Evolutionary conservation across 2,888 invertebrate genomes (phyloP), one percentile per base, ranked within the genome.

Genomic region (Anticlea derivata): DNA sequence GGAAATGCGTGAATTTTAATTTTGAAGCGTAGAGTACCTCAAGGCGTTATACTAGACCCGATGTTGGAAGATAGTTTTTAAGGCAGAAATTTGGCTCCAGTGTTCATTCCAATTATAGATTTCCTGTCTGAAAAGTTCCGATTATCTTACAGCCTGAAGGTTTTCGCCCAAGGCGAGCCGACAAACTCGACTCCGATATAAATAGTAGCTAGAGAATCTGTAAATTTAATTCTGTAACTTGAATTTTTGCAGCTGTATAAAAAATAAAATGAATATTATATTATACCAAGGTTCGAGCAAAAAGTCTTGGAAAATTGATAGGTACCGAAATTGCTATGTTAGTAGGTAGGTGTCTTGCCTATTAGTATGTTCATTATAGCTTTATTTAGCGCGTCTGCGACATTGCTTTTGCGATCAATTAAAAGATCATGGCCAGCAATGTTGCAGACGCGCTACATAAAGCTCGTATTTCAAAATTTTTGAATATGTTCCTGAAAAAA

Each of bases 331-430:
- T n/a, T 17, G 17, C 17, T 17, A 4, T 17, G 17, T 17, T 17
- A 17, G 7, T 35, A 7, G 3, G 10, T 40, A 30, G 10, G 7
- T 29, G 5, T 27, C 10, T 20, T 20, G 17, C 17, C 2, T 20
- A 33, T n/a, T 11, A 23, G 22, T 12, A 30, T 12, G n/a, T 20
- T 31, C 7, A 7, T 29, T 27, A 29, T 39, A 29, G 17, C 10
- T 27, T 37, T 24, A n/a, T 27, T 2, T 43, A 26, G 45, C 41
- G 26, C 27, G 37, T 40, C 40, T 40, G 26, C 39, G 39, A 17
- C 38, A 43, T 45, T 12, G 37, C 44, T 45, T 11, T 50, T 46
- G 26, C 50, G 50, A 48, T 52, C 52, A 45, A 51, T 46, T 41
- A 40, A 45, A 48, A 45, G 33, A 48, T 47, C 31, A n/a, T n/a